Percentiles rank a stretch among this genome's conserved stretches.
Evolutionary conservation across 92 coral and sea anemone genomes (phyloP).

Genomic region (Meandrina meandrites): DNA sequence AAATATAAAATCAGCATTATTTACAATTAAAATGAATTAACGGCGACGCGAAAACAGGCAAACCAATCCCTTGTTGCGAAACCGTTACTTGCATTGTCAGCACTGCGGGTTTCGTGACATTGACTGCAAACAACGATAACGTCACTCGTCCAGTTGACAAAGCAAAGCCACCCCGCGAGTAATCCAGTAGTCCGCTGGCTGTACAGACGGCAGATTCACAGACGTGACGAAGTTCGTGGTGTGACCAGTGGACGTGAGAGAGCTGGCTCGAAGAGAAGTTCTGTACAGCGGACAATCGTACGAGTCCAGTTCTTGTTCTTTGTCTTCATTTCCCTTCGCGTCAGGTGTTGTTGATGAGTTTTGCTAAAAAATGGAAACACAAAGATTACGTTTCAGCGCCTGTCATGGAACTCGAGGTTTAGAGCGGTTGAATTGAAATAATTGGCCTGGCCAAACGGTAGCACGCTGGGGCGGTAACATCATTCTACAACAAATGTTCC

Average conservation of each 20-base stretch:
- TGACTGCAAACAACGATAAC: neutral
- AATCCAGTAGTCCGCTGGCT: slow-evolving; percentile 94
- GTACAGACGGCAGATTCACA: slow-evolving; percentile 81
- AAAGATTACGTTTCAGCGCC: neutral
- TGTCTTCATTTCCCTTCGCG: slow-evolving; percentile 44
- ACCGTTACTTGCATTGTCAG: neutral
- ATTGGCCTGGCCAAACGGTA: neutral
- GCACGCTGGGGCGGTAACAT: neutral
- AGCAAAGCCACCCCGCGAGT: slow-evolving; percentile 97
- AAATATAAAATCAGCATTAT: neutral
- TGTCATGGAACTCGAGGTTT: no score
- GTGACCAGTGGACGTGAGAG: slow-evolving; percentile 88
- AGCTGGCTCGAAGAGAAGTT: slow-evolving; percentile 92
- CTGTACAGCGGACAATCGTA: slow-evolving; percentile 99
- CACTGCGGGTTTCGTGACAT: neutral
- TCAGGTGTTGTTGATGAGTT: slow-evolving; percentile 29
- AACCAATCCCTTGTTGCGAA: neutral
- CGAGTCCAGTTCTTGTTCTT: slow-evolving; percentile 50
- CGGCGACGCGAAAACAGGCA: neutral
- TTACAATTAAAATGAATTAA: neutral
- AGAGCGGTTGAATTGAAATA: no score
- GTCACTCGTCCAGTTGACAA: slow-evolving; percentile 87
- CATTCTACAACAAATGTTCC: neutral
- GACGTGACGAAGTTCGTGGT: slow-evolving; percentile 85
- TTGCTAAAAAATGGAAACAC: slow-evolving; percentile 1